Base-by-base conservation (phyloP, 2,888 invertebrate genomes). In the Lepidochitona cinerea region DNA sequence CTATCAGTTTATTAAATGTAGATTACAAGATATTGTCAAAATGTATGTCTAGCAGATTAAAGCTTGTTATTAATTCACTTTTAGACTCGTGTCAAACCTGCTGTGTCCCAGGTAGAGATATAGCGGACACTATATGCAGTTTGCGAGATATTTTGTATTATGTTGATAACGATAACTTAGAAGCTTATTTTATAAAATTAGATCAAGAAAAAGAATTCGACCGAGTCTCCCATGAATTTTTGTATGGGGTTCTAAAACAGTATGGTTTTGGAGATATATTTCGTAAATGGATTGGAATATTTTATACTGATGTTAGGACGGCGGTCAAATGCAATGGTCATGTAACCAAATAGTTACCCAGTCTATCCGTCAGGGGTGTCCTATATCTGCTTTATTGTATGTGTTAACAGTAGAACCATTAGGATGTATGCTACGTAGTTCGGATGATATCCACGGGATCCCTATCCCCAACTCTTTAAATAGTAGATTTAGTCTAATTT, bases 151-250 rank as follows among this genome's bases (percentile, higher is more conserved):
- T 78, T 35, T n/a, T 77, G 26, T 74, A 77, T 65, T 81, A 76
- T 81, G 68, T 71, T 29, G 68, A 80, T n/a, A 73, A 76, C 41
- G 75, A 80, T 65, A 36, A 81, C 18, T 32, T 77, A 23, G 23
- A 66, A 49, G 72, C 76, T 37, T 69, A 69, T 54, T 78, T 80
- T 67, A 76, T 81, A 35, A 59, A 53, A 71, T 36, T 81, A 35
- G 81, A 83, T 59, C 82, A 82, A 71, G 79, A 78, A 66, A 83
- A 82, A 54, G 81, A 80, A 1, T 82, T 82, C 41, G 81, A 82
- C 67, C 68, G 80, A 59, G 81, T 81, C 9, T 71, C 74, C 26
- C 77, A 78, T 72, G 68, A 71, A 18, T 82, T 74, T 72, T n/a
- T 83, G 26, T 77, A 73, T 74, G 72, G 78, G 54, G 67, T 71